Evolutionary conservation across 2,113 vertebrate genomes (phyloP).

Genomic region (Lanius ludovicianus): DNA sequence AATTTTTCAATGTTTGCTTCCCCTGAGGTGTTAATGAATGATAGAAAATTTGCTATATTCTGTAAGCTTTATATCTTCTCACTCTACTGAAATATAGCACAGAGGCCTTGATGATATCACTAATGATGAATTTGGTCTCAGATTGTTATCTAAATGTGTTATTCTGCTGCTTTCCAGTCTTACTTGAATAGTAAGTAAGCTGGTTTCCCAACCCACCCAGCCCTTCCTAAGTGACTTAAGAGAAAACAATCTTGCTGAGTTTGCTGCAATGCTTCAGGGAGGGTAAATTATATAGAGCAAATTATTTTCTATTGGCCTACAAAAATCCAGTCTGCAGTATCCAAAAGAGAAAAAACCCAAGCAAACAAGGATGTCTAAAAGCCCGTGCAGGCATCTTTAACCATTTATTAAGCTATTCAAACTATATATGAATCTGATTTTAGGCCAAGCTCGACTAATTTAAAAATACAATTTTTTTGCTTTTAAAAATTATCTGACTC

Average conservation of each 20-base stretch:
- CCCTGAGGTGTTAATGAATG: neutral
- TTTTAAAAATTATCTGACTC: neutral
- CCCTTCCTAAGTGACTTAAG: neutral
- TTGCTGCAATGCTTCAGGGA: slow-evolving; percentile 34
- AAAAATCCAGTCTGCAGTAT: neutral
- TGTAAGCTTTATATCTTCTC: neutral
- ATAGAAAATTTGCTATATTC: neutral
- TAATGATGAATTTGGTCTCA: neutral
- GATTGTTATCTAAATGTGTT: neutral
- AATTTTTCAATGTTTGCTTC: neutral
- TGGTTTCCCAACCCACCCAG: slow-evolving; percentile 6
- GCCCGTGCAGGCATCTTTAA: neutral
- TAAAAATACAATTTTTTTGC: neutral
- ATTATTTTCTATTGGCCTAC: neutral
- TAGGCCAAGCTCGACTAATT: neutral
- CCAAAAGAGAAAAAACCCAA: neutral
- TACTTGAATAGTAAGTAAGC: slow-evolving; percentile 6
- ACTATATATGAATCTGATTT: neutral
- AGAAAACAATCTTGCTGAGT: slow-evolving; percentile 29
- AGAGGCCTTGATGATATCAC: neutral
- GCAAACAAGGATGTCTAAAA: neutral
- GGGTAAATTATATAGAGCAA: slow-evolving; percentile 11
- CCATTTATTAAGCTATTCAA: neutral
- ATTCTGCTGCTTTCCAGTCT: slow-evolving; percentile 21
- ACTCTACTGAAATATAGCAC: neutral